These are phyloP conservation scores for Portunus trituberculatus DNA, from an alignment of 1,140 invertebrate genomes.

Conservation along the genomic window DNA sequence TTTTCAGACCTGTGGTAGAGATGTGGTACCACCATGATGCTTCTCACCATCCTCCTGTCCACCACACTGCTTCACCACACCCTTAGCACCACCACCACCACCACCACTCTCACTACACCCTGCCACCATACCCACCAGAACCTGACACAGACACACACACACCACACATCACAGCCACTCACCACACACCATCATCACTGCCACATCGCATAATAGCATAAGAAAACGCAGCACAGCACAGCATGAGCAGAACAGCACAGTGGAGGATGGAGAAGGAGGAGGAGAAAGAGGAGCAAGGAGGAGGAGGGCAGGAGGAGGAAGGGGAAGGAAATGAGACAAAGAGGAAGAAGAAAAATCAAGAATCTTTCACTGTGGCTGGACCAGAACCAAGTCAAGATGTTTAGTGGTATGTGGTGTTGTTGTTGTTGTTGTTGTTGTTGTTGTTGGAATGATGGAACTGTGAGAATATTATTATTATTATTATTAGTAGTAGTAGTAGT, in stretches of 20 bases:
- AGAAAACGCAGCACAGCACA: not conserved
- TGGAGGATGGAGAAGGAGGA: not conserved
- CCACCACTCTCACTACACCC: not conserved
- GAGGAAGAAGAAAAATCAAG: constrained; percentile 36
- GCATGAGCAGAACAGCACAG: not conserved
- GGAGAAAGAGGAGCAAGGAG: not conserved
- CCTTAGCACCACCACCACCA: constrained; percentile 27
- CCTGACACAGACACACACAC: not conserved
- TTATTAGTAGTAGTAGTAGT: not conserved
- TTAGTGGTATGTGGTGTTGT: constrained; percentile 85
- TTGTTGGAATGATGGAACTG: not conserved
- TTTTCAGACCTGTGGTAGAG: constrained; percentile 48
- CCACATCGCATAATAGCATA: not conserved
- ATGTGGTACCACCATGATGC: constrained; percentile 51
- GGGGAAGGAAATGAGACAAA: not conserved
- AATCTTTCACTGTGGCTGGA: constrained; percentile 92
- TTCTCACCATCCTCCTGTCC: constrained; percentile 31
- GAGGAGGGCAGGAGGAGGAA: not conserved
- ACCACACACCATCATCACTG: not conserved
- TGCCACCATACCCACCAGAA: not conserved
- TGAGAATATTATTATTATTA: not conserved
- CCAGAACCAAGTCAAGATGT: constrained; percentile 92
- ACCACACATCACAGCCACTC: not conserved
- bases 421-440: too few species aligned
- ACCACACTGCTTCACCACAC: not conserved